These are phyloP conservation scores for Ictidomys tridecemlineatus DNA, from an alignment of 2,113 vertebrate genomes.

Conservation along the genomic window DNA sequence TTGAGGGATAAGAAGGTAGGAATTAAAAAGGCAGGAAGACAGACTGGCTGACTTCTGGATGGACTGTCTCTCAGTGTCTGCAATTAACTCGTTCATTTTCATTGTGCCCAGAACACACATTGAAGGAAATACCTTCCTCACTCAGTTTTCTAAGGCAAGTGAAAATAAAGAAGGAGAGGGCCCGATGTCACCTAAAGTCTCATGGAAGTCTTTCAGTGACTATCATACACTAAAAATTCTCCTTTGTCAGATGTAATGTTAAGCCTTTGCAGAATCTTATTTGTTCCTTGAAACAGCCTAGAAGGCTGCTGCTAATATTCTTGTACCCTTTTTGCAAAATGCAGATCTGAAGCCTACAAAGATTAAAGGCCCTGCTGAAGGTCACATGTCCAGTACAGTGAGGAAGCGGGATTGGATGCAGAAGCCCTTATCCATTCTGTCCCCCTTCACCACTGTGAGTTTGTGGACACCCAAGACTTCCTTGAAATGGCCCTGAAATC, in stretches of 20 bases:
- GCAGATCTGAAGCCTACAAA: background rate
- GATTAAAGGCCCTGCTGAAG: background rate
- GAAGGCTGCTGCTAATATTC: background rate
- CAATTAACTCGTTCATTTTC: constrained; percentile 51
- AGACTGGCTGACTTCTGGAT: constrained; percentile 30
- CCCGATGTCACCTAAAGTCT: background rate
- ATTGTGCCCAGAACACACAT: background rate
- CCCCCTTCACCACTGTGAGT: background rate
- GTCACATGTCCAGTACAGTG: background rate
- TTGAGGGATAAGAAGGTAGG: constrained; percentile 47
- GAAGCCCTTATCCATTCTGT: background rate
- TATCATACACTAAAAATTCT: background rate
- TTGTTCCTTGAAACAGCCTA: background rate
- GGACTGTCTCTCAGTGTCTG: background rate
- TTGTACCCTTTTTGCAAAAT: background rate
- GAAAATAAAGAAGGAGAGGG: background rate
- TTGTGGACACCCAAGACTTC: background rate
- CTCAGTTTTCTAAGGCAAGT: background rate
- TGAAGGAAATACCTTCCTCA: background rate
- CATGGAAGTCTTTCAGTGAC: background rate
- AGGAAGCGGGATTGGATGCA: background rate
- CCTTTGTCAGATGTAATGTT: background rate
- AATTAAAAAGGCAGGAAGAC: constrained; percentile 62
- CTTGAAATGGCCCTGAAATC: background rate
- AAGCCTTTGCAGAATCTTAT: background rate